phyloP scores from a whole-genome alignment of 92 coral and sea anemone genomes.

The Pocillopora grandis region DNA sequence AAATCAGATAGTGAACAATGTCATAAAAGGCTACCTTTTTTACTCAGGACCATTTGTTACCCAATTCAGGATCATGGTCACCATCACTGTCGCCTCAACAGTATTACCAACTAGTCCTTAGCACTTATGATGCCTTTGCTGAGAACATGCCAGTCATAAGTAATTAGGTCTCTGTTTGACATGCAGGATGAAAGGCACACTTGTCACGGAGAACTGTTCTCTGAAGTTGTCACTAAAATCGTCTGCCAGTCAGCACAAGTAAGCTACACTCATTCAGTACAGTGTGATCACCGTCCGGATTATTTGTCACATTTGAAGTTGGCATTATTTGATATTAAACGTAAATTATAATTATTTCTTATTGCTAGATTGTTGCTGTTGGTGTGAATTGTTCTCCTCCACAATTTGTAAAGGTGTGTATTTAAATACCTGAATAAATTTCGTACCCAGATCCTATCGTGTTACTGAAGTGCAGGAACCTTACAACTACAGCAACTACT shows the following conservation, averaged over 20 bases:
- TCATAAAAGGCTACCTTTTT: too few relatives aligned
- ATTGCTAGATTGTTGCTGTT: slow-evolving; percentile 38
- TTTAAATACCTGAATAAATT: not conserved
- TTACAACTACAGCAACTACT: too few relatives aligned
- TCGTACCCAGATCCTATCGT: not conserved
- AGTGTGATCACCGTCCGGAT: not conserved
- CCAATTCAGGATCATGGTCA: too few relatives aligned
- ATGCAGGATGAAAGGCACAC: slow-evolving; percentile 64
- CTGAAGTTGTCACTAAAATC: slow-evolving; percentile 58
- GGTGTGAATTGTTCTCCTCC: slow-evolving; percentile 52
- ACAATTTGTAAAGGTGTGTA: slow-evolving; percentile 37
- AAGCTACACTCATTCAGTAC: not conserved
- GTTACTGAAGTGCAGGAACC: not conserved
- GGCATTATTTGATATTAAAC: too few relatives aligned
- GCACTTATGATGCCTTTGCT: not conserved
- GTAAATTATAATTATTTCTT: not conserved
- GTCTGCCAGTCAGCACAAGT: slow-evolving; percentile 61
- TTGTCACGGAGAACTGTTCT: slow-evolving; percentile 74
- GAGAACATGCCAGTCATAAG: not conserved
- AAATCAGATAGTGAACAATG: too few relatives aligned
- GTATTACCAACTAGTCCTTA: too few relatives aligned
- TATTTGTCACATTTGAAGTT: not conserved
- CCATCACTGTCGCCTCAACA: too few relatives aligned
- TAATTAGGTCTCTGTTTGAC: too few relatives aligned
- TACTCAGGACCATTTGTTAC: too few relatives aligned